Percentiles rank a stretch among this genome's conserved stretches.
phyloP scores from a whole-genome alignment of 1,140 invertebrate species.

The Ruditapes philippinarum region DNA sequence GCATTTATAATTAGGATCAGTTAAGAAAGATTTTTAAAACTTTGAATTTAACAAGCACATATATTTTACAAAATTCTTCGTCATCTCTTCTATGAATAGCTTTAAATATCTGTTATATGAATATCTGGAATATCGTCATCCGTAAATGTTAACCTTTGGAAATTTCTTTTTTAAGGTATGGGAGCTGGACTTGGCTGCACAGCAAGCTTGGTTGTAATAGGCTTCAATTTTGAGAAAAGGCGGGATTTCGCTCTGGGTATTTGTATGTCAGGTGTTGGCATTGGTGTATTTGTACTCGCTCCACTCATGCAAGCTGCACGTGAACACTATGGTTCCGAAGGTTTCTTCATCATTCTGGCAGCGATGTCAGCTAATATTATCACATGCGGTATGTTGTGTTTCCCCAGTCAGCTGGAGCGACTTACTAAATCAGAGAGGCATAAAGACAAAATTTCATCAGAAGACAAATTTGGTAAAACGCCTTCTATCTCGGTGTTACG shows the following conservation, averaged over 20 bases:
- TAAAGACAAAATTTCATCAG: neutral
- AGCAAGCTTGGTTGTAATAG: slow-evolving; percentile 32
- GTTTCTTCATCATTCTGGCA: slow-evolving; percentile 51
- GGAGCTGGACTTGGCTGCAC: slow-evolving; percentile 54
- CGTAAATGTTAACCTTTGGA: no score
- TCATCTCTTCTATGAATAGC: no score
- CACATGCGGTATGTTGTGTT: slow-evolving; percentile 50
- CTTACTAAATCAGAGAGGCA: neutral
- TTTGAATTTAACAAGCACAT: no score
- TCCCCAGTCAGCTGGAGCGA: slow-evolving; percentile 36
- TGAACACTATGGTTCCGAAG: slow-evolving; percentile 39
- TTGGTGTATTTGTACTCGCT: slow-evolving; percentile 39
- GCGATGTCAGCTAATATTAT: slow-evolving; percentile 46
- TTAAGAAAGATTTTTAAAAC: no score
- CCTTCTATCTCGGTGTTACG: neutral
- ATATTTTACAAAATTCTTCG: no score
- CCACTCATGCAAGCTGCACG: slow-evolving; percentile 27
- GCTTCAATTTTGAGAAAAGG: slow-evolving; percentile 48
- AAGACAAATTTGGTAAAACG: neutral
- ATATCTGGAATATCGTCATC: no score
- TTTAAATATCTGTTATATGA: no score
- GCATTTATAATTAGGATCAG: no score
- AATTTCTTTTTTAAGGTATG: slow-evolving; percentile 37
- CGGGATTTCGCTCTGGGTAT: slow-evolving; percentile 50
- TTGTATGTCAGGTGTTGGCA: slow-evolving; percentile 42